Conservation (phyloP, 2,113 vertebrate species). For the Barbus barbus region DNA sequence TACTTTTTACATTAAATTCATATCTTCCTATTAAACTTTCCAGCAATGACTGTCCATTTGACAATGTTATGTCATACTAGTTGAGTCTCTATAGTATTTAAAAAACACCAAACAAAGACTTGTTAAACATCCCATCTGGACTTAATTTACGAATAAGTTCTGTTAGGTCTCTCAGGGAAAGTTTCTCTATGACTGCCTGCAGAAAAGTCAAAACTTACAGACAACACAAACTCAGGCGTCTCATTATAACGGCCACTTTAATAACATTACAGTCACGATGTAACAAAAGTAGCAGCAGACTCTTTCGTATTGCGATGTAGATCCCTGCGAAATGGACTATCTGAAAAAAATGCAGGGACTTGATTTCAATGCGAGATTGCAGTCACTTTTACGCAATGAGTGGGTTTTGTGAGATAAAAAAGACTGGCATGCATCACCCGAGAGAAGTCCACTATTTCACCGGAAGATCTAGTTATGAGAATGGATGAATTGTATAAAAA, state of each 20-base stretch:
- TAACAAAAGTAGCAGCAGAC: background rate
- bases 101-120: background rate
- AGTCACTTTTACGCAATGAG: background rate
- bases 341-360: too few relatives aligned
- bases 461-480: background rate
- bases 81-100: background rate
- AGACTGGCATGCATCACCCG: background rate
- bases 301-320: background rate
- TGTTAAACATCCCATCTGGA: slow-evolving; percentile 5
- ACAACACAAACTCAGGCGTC: background rate
- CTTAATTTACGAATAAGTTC: background rate
- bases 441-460: background rate
- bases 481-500: background rate
- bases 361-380: background rate
- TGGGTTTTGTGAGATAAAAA: background rate
- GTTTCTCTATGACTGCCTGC: background rate
- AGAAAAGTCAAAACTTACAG: background rate
- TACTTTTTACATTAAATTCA: background rate
- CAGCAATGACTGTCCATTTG: background rate
- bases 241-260: background rate
- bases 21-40: background rate
- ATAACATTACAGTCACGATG: background rate
- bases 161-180: slow-evolving; percentile 3
- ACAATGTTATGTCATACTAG: background rate
- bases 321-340: background rate